Conservation (phyloP, 2,113 vertebrate genomes). For the Hyaena hyaena region DNA sequence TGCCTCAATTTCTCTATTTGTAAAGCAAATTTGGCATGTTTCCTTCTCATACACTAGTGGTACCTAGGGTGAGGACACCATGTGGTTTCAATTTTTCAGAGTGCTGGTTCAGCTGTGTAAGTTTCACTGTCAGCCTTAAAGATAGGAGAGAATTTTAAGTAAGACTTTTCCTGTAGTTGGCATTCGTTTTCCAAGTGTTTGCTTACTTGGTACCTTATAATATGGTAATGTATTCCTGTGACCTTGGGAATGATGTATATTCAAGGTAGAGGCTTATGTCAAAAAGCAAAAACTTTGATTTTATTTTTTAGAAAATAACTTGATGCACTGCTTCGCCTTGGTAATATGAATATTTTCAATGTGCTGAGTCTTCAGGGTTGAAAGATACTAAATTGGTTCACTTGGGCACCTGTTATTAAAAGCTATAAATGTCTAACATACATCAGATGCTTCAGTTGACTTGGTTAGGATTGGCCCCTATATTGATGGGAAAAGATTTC, state of each 20-base stretch:
- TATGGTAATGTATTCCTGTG: slow-evolving; percentile 61
- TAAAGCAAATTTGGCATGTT: slow-evolving; percentile 4
- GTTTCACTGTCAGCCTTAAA: slow-evolving; percentile 47
- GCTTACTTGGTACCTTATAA: slow-evolving; percentile 49
- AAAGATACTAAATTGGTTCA: slow-evolving; percentile 1
- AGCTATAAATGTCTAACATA: slow-evolving; percentile 49
- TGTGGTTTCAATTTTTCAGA: slow-evolving; percentile 61
- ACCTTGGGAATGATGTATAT: slow-evolving; percentile 54
- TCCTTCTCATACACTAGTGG: neutral
- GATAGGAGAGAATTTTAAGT: slow-evolving; percentile 46
- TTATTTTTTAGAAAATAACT: slow-evolving; percentile 16
- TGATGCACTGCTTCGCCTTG: neutral
- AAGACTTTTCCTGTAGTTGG: neutral
- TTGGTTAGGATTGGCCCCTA: slow-evolving; percentile 54
- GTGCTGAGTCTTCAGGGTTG: neutral
- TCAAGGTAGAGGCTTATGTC: slow-evolving; percentile 47
- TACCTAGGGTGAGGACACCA: neutral
- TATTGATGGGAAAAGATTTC: slow-evolving; percentile 61
- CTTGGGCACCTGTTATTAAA: slow-evolving; percentile 36
- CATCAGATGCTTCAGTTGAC: slow-evolving; percentile 56
- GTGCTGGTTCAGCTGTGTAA: neutral
- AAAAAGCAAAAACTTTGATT: neutral
- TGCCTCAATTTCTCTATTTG: slow-evolving; percentile 63
- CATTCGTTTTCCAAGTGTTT: slow-evolving; percentile 52
- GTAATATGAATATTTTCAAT: neutral